Percentiles rank a stretch among this genome's conserved stretches.
Evolutionary conservation across 2,797 vertebrate species (phyloP).

Genomic region (Linurgus olivaceus): DNA sequence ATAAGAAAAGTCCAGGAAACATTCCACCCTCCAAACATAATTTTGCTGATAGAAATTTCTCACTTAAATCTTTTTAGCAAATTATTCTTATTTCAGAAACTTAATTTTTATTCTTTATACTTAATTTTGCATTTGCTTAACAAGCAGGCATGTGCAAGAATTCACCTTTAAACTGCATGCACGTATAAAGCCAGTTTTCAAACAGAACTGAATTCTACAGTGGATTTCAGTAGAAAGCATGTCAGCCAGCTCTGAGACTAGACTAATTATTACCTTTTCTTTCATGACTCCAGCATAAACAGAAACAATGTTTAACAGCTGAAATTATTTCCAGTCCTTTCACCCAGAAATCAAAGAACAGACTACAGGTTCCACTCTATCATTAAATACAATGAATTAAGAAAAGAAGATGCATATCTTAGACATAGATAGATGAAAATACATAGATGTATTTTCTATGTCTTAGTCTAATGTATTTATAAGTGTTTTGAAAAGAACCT

Average conservation of each 20-base stretch:
- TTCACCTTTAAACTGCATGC: neutral
- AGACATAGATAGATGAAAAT: too few relatives aligned
- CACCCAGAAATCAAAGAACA: neutral
- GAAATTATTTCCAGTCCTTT: neutral
- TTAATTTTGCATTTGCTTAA: neutral
- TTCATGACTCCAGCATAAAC: neutral
- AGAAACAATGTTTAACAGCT: neutral
- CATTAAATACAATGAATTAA: neutral
- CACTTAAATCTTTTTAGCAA: neutral
- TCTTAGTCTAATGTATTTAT: neutral
- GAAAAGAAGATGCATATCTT: neutral
- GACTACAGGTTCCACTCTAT: neutral
- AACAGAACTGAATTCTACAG: neutral
- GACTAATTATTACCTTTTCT: neutral
- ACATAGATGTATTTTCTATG: neutral
- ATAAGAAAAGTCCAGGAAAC: neutral
- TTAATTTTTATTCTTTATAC: neutral
- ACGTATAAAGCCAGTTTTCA: neutral
- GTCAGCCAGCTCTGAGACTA: neutral
- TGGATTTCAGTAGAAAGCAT: neutral
- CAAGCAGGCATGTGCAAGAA: neutral
- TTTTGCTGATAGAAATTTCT: neutral
- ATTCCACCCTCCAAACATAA: fast-evolving
- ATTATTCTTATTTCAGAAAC: neutral
- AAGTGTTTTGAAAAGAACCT: neutral